Evolutionary conservation across 2,797 vertebrate genomes (phyloP).

Genomic region (Anas capensis): DNA sequence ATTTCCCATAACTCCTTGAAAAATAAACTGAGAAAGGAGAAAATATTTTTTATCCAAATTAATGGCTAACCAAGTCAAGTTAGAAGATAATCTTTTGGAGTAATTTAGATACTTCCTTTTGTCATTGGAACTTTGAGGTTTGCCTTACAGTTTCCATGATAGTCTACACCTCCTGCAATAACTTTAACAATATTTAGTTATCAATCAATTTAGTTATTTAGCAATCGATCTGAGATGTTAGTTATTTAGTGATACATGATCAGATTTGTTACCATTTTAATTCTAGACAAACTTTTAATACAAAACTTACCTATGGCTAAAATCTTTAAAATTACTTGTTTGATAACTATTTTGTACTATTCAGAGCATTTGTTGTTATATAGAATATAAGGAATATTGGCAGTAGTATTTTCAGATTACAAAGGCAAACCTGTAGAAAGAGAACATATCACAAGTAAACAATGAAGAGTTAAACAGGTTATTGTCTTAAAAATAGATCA

Average conservation of each 20-base stretch:
- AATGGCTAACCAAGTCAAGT: neutral
- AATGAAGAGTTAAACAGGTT: neutral
- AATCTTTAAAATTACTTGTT: neutral
- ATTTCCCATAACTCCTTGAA: slow-evolving; percentile 18
- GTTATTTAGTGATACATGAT: neutral
- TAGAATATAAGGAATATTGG: neutral
- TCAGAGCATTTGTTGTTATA: neutral
- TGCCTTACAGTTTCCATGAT: neutral
- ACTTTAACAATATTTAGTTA: neutral
- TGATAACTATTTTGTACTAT: neutral
- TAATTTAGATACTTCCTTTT: slow-evolving; percentile 43
- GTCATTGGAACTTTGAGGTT: slow-evolving; percentile 19
- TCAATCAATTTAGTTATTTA: neutral
- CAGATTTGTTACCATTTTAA: neutral
- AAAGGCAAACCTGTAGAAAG: neutral
- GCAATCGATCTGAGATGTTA: neutral
- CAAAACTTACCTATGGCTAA: neutral
- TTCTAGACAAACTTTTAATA: neutral
- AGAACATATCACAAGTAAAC: neutral
- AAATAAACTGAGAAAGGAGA: neutral
- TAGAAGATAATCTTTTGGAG: slow-evolving; percentile 15
- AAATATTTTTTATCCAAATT: neutral
- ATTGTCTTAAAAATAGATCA: neutral
- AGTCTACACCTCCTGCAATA: neutral
- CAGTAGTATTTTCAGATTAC: neutral